Conservation (phyloP, 64 coral and sea anemone species). For the Astreopora myriophthalma region DNA sequence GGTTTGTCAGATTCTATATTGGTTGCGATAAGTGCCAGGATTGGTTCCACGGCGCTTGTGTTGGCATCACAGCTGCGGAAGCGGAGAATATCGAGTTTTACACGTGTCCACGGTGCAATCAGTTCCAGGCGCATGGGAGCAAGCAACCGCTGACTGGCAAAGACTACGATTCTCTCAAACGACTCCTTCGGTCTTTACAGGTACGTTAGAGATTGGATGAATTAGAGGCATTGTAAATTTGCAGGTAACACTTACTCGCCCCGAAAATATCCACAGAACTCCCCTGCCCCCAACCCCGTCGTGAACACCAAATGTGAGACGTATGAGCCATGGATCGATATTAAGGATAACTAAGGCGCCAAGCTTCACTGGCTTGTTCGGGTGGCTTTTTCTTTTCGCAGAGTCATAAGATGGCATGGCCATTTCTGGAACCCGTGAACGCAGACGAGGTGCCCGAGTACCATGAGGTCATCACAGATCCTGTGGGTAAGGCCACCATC, state of each 20-base stretch:
- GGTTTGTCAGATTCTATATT: slow-evolving; percentile 89
- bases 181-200: slow-evolving; percentile 86
- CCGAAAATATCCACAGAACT: too few species aligned
- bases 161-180: slow-evolving; percentile 85
- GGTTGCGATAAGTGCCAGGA: slow-evolving; percentile 96
- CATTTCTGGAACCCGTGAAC: slow-evolving; percentile 90
- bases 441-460: slow-evolving; percentile 87
- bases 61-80: slow-evolving; percentile 84
- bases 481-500: slow-evolving; percentile 76
- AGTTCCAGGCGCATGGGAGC: slow-evolving; percentile 61
- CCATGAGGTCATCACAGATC: slow-evolving; percentile 93
- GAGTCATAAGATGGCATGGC: slow-evolving; percentile 99
- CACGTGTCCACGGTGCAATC: slow-evolving; percentile 82
- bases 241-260: background rate
- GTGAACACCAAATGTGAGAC: too few species aligned
- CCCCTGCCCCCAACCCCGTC: too few species aligned
- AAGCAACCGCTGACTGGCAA: slow-evolving; percentile 78
- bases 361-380: background rate
- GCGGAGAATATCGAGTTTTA: slow-evolving; percentile 81
- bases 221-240: background rate
- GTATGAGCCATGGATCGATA: too few species aligned
- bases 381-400: background rate
- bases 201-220: background rate
- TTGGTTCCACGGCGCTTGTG: slow-evolving; percentile 96
- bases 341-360: background rate